Percentiles rank a stretch among this genome's conserved stretches.
Evolutionary conservation across 2,888 invertebrate species (phyloP).

Genomic region (Drosophila monieri): DNA sequence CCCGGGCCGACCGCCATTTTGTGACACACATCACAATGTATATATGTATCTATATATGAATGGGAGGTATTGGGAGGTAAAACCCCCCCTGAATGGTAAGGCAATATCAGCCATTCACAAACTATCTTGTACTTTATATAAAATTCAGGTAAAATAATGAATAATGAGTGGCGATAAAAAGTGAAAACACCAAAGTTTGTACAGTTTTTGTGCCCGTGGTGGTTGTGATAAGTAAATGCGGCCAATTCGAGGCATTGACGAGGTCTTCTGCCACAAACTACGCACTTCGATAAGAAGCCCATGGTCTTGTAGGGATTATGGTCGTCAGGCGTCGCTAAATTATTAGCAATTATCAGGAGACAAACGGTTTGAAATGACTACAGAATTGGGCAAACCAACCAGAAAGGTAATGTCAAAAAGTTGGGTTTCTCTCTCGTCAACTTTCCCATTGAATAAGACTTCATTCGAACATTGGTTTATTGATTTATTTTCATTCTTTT

Average conservation of each 20-base stretch:
- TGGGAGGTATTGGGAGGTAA: neutral
- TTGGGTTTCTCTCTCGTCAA: conserved; percentile 41
- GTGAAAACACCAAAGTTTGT: conserved; percentile 5
- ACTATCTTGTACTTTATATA: conserved; percentile 25
- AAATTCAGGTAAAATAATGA: conserved; percentile 30
- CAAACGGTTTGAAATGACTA: conserved; percentile 71
- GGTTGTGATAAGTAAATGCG: conserved; percentile 52
- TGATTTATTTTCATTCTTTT: conserved; percentile 55
- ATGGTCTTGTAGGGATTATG: conserved; percentile 55
- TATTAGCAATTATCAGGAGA: conserved; percentile 78
- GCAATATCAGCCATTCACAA: conserved; percentile 42
- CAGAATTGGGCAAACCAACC: conserved; percentile 63
- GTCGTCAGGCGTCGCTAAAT: conserved; percentile 76
- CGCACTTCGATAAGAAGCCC: conserved; percentile 57
- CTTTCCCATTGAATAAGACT: conserved; percentile 20
- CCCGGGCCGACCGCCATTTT: conserved; percentile 38
- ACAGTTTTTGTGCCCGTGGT: neutral
- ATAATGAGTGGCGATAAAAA: conserved; percentile 32
- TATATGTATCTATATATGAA: conserved; percentile 23
- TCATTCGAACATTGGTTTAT: conserved; percentile 39
- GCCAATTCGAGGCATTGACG: conserved; percentile 56
- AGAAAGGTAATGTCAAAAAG: neutral
- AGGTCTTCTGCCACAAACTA: conserved; percentile 47
- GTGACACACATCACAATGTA: conserved; percentile 39
- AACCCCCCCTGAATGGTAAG: conserved; percentile 23